Base-by-base conservation (phyloP, 2,888 invertebrate genomes). In the Brachypterus glaber region DNA sequence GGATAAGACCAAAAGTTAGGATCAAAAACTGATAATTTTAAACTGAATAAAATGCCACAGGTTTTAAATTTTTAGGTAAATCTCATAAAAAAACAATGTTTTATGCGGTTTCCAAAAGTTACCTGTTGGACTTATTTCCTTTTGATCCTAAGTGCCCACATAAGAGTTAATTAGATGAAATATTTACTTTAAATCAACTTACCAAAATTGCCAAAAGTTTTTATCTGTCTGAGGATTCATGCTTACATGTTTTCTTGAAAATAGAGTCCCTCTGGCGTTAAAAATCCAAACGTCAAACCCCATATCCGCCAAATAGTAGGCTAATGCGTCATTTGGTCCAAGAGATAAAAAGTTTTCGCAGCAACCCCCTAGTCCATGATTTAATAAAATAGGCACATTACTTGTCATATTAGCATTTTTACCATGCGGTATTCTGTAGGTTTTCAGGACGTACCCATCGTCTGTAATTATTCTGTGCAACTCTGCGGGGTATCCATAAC, bases 251-350 rank as follows among this genome's bases (percentile, higher is more conserved):
- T 34, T 41, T 17, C 44, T 35, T 8, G 41, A 44, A 13, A 32
- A 35, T 1, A 17, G 9, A 2, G 31, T 41, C 4, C 44, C 44
- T 31, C 44, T 36, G 9, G 41, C 39, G 26, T 41, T 39, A 17
- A 41, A 41, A 2, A 44, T 7, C 44, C 44, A 44, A 8, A 44
- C 41, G 26, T 44, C 44, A 25, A 35, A 44, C 4, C 41, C 39
- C 24, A 37, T 30, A 30, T 44, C 44, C 2, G 44, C 30, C n/a
- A 44, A 16, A 26, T 34, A 41, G 32, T 36, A 44, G 11, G 34
- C 41, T 11, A 44, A 27, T 13, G 37, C 18, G 24, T 39, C 30
- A 16, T 33, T 37, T 7, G 44, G 41, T 7, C 39, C 44, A 40
- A 13, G 26, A 14, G 11, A 17, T 5, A 33, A 5, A 15, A 25